Evolutionary conservation across 2,797 vertebrate species (phyloP), one percentile per base, ranked within the genome.

Genomic region (Neosilurus hyrtlii): DNA sequence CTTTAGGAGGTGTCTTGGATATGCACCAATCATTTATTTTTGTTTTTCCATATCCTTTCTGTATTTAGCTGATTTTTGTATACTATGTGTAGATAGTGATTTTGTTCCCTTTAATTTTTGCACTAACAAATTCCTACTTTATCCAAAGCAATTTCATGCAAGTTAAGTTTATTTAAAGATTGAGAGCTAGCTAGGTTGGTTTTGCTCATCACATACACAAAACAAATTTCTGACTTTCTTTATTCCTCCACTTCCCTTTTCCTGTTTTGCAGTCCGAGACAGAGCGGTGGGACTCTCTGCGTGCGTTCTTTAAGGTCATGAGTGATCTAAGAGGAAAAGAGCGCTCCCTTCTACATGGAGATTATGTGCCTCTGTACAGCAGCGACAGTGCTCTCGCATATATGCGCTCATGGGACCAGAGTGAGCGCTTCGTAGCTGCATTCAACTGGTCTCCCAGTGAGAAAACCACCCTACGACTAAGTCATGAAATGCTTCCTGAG

Each of bases 391-490:
- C 93, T 1, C 89, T 96, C 80, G 92, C 90, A 1, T 97, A 92
- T 81, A 16, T 94, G 81, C 94, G 96, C 0, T 59, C 80, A 10
- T 97, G 96, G 96, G 96, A 97, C 86, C 96, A 97, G 91, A 97
- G 93, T 18, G 68, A 87, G 1, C 95, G 95, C 1, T 97, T 90
- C 88, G 18, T 97, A 35, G 90, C 93, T 0, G 91, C 92, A 57
- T 92, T 97, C 84, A 97, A 97, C 91, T 95, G 94, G 84, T 88
- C 86, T 1, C 26, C 79, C 0, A 56, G 73, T 0, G 26, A 10
- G 1, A 26, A 8, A 0, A 83, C 2, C 0, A 24, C 54, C 52
- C 82, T 94, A 9, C 20, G 84, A 1, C 84, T 89, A 20, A 76
- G 24, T 0, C 9, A 71, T 0, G 12, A 71, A 0, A 43, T 86